Evolutionary conservation across 2,113 vertebrate genomes (phyloP).

Genomic region (Neogale vison): DNA sequence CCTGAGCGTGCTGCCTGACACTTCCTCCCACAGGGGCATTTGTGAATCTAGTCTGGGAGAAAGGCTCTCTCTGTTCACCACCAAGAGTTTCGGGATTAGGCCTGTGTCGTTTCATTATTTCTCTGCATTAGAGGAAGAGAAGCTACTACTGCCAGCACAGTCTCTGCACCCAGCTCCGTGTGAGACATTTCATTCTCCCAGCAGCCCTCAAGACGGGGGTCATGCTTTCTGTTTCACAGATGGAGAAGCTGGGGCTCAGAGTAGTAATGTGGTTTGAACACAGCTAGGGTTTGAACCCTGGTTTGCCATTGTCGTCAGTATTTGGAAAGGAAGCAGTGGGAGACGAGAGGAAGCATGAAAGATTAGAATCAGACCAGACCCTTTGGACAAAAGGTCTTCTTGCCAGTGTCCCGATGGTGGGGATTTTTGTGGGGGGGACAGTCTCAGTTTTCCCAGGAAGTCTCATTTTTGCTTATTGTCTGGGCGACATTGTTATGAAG

Average conservation of each 20-base stretch:
- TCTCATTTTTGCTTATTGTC: neutral
- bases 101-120: constrained; percentile 26
- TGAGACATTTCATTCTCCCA: neutral
- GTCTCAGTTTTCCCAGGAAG: neutral
- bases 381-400: neutral
- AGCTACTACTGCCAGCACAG: neutral
- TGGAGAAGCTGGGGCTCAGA: neutral
- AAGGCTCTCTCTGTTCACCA: neutral
- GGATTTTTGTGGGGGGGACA: neutral
- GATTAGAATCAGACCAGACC: neutral
- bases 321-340: too few relatives aligned
- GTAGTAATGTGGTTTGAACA: neutral
- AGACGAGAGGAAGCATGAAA: neutral
- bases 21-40: constrained; percentile 17
- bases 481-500: neutral
- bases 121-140: constrained; percentile 13
- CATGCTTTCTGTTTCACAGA: neutral
- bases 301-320: neutral
- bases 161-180: neutral
- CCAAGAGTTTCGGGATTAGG: constrained; percentile 50
- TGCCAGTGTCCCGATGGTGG: neutral
- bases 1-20: neutral
- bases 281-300: neutral
- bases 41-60: constrained; percentile 15
- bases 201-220: accelerated